Percentiles rank a stretch among this genome's conserved stretches.
Conservation (phyloP, 1,140 invertebrate genomes). For the Andrena cerasifolii region DNA sequence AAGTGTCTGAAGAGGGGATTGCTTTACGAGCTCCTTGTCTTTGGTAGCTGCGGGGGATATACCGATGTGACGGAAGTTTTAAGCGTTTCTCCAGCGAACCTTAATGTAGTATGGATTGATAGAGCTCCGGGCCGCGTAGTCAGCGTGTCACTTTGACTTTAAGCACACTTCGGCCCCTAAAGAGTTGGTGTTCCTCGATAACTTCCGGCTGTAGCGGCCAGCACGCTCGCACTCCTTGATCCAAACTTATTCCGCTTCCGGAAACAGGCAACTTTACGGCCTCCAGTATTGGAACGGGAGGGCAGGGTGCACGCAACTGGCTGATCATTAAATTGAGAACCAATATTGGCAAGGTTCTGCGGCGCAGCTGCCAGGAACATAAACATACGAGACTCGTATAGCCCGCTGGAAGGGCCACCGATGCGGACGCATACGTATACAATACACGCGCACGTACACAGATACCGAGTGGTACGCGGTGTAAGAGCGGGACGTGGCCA, state of each 20-base stretch:
- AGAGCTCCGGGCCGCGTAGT: not conserved
- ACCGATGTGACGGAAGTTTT: not conserved
- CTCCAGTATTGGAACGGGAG: not conserved
- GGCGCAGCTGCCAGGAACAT: slow-evolving; percentile 80
- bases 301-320: slow-evolving; percentile 57
- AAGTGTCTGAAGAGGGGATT: too few relatives aligned
- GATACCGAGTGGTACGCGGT: slow-evolving; percentile 62
- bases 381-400: slow-evolving; percentile 76
- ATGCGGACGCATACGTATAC: slow-evolving; percentile 53
- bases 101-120: not conserved
- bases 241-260: not conserved
- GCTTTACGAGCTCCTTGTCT: not conserved
- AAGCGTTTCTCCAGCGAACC: not conserved
- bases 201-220: not conserved
- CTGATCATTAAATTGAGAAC: slow-evolving; percentile 79
- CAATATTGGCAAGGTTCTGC: slow-evolving; percentile 80
- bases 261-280: slow-evolving; percentile 18
- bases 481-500: slow-evolving; percentile 71
- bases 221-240: not conserved
- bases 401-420: slow-evolving; percentile 58
- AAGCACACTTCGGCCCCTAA: too few relatives aligned
- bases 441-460: slow-evolving; percentile 55
- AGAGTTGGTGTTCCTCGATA: not conserved
- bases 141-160: not conserved
- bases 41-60: not conserved